These are phyloP conservation scores for Trichomycterus rosablanca DNA, from an alignment of 2,113 vertebrate species.

Conservation along the genomic window DNA sequence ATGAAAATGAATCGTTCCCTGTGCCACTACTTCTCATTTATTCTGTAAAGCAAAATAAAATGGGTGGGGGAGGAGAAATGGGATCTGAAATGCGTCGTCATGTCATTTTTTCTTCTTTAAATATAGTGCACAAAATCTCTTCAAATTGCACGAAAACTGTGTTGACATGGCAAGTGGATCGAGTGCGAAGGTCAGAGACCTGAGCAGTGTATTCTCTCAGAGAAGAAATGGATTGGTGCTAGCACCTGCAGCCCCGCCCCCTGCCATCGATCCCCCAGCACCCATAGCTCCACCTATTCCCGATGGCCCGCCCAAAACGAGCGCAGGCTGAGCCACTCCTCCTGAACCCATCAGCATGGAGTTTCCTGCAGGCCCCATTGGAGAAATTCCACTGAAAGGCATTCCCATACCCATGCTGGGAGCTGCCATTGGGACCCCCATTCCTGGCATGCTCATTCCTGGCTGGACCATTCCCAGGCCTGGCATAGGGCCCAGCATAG, in stretches of 20 bases:
- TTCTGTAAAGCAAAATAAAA: conserved; percentile 52
- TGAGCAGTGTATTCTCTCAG: conserved; percentile 56
- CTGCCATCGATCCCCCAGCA: conserved; percentile 63
- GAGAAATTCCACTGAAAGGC: conserved; percentile 71
- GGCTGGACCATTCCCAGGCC: conserved; percentile 59
- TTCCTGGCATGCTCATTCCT: conserved; percentile 58
- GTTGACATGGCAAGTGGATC: conserved; percentile 42
- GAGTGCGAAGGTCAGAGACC: conserved; percentile 32
- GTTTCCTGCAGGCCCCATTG: conserved; percentile 62
- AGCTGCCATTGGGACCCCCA: conserved; percentile 56
- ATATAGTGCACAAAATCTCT: conserved; percentile 64
- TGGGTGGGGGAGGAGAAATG: too few species aligned
- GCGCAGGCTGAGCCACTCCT: conserved; percentile 64
- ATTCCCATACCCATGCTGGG: conserved; percentile 68
- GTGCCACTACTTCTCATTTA: conserved; percentile 43
- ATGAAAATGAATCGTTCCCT: conserved; percentile 56
- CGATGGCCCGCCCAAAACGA: conserved; percentile 72
- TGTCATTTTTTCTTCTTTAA: too few species aligned
- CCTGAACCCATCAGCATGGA: conserved; percentile 60
- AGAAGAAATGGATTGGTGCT: conserved; percentile 78
- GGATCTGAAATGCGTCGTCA: conserved; percentile 62
- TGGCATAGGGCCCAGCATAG: conserved; percentile 65
- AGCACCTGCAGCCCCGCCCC: conserved; percentile 61
- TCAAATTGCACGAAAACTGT: conserved; percentile 50
- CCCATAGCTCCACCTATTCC: conserved; percentile 64